Percentiles rank a stretch among this genome's conserved stretches.
These are phyloP conservation scores for Microhierax caerulescens DNA, from an alignment of 2,797 vertebrate genomes.

Conservation along the genomic window DNA sequence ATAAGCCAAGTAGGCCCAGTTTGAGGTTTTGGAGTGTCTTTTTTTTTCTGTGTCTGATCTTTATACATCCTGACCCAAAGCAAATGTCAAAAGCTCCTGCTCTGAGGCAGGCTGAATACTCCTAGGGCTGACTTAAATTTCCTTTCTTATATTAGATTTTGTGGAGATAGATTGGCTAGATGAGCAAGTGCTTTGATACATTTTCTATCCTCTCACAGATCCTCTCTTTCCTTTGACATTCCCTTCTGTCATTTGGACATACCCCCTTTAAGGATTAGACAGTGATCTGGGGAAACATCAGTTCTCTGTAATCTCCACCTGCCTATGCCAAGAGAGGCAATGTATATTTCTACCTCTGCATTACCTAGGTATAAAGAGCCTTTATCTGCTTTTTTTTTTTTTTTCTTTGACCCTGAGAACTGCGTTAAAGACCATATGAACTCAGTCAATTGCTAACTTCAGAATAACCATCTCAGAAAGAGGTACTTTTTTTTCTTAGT, in stretches of 20 bases:
- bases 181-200: neutral
- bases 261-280: neutral
- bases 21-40: rapidly evolving
- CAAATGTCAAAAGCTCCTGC: neutral
- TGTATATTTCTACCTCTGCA: neutral
- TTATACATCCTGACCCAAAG: neutral
- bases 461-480: neutral
- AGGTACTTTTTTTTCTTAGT: neutral
- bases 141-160: neutral
- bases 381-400: neutral
- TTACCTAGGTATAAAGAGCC: neutral
- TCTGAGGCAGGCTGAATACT: neutral
- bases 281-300: neutral
- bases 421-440: neutral
- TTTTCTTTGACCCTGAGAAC: neutral
- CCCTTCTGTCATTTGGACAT: neutral
- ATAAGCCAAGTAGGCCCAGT: neutral
- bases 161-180: neutral
- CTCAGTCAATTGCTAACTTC: neutral
- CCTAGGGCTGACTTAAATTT: neutral
- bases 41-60: neutral
- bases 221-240: neutral
- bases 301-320: neutral
- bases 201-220: neutral
- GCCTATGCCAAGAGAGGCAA: neutral